A percentile compares a stretch with the other conserved stretches of the same genome.
These are phyloP conservation scores for Pantelozetes paolii DNA, from an alignment of 2,888 invertebrate species.

Conservation along the genomic window DNA sequence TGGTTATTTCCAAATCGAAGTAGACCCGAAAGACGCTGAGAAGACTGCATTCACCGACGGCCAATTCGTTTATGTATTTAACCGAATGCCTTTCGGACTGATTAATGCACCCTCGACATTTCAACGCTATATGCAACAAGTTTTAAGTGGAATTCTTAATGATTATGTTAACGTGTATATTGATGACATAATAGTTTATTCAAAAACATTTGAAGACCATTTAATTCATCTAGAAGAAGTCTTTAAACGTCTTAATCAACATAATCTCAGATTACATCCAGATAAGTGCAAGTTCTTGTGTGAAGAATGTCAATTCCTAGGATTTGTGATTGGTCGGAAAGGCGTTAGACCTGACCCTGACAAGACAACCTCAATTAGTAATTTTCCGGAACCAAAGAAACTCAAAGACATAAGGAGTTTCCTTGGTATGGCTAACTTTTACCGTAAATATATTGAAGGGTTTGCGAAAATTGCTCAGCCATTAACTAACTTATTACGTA, in stretches of 20 bases:
- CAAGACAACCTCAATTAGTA: background rate
- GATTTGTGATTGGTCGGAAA: background rate
- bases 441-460: background rate
- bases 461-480: background rate
- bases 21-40: background rate
- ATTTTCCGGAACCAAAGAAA: background rate
- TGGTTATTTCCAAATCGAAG: conserved; percentile 37
- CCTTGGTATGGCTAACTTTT: conserved; percentile 9
- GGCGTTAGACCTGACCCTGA: background rate
- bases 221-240: conserved; percentile 39
- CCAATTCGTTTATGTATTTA: conserved; percentile 37
- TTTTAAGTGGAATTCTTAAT: background rate
- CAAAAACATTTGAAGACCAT: conserved; percentile 27
- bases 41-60: conserved; percentile 34
- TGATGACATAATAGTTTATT: conserved; percentile 39
- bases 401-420: background rate
- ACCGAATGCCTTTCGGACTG: conserved; percentile 37
- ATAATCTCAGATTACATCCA: conserved; percentile 40
- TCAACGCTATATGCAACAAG: background rate
- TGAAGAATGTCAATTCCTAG: background rate
- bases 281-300: conserved; percentile 2
- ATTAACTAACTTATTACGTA: background rate
- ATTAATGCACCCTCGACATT: conserved; percentile 39
- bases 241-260: conserved; percentile 44
- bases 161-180: conserved; percentile 40